Evolutionary conservation across 2,888 invertebrate species (phyloP).

Genomic region (Cryptosula pallasiana): DNA sequence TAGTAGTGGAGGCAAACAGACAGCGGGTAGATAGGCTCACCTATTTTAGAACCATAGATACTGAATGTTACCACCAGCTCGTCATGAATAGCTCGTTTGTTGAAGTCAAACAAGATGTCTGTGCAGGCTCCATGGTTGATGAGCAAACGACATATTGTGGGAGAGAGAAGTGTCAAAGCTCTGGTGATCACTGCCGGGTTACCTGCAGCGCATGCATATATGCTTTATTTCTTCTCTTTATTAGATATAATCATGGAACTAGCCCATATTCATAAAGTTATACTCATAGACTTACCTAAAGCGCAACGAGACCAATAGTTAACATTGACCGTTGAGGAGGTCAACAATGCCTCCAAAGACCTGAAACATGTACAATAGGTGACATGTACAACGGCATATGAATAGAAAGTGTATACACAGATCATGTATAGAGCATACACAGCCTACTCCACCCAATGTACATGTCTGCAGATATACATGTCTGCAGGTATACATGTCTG

Average conservation of each 20-base stretch:
- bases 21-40: too few species aligned
- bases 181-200: neutral
- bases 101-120: constrained; percentile 3
- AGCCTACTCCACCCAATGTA: too few species aligned
- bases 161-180: constrained; percentile 3
- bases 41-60: neutral
- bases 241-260: too few species aligned
- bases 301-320: neutral
- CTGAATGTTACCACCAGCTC: constrained; percentile 9
- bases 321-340: neutral
- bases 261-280: too few species aligned
- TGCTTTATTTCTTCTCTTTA: too few species aligned
- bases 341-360: neutral
- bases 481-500: too few species aligned
- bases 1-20: neutral
- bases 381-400: too few species aligned
- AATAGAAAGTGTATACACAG: too few species aligned
- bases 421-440: too few species aligned
- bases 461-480: too few species aligned
- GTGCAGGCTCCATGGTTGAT: constrained; percentile 11
- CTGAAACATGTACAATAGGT: neutral
- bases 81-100: neutral
- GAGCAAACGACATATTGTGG: neutral
- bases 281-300: neutral
- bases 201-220: too few species aligned